Percentiles rank a stretch among this genome's conserved stretches.
These are phyloP conservation scores for Nycticebus coucang DNA, from an alignment of 2,113 vertebrate genomes.

Conservation along the genomic window DNA sequence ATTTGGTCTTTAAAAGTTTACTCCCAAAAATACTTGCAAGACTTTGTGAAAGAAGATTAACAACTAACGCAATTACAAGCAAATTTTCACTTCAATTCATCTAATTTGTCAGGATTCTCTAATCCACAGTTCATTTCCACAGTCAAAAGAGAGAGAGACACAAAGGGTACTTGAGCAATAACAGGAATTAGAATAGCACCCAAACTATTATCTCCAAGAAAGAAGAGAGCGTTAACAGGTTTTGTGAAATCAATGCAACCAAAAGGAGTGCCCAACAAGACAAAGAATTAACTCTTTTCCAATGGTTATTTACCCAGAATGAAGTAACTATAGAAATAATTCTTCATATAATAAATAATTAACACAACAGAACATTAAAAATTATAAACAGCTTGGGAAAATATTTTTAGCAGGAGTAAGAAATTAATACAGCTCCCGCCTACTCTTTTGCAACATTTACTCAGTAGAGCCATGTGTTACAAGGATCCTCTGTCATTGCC, in stretches of 20 bases:
- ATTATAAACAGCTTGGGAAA: background rate
- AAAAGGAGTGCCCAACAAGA: background rate
- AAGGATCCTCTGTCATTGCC: slow-evolving; percentile 52
- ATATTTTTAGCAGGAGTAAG: slow-evolving; percentile 3
- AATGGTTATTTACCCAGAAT: slow-evolving; percentile 24
- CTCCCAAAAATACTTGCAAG: background rate
- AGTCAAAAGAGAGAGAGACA: background rate
- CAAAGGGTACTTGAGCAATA: background rate
- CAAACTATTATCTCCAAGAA: background rate
- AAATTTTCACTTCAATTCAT: background rate
- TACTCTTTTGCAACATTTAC: slow-evolving; percentile 16
- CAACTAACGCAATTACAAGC: background rate
- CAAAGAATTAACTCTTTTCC: slow-evolving; percentile 21
- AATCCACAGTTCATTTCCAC: slow-evolving; percentile 8
- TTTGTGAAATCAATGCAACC: slow-evolving; percentile 22
- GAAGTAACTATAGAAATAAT: slow-evolving; percentile 48
- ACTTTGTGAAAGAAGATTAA: slow-evolving; percentile 26
- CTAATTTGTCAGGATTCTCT: background rate
- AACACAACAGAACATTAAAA: slow-evolving; percentile 25
- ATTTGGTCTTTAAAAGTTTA: slow-evolving; percentile 9
- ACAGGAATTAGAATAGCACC: background rate
- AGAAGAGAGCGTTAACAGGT: background rate
- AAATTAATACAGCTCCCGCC: slow-evolving; percentile 17
- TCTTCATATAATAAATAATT: background rate
- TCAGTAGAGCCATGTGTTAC: background rate